Evolutionary conservation across 2,888 invertebrate genomes (phyloP), one percentile per base, ranked within the genome.

Genomic region (Macaria liturata): DNA sequence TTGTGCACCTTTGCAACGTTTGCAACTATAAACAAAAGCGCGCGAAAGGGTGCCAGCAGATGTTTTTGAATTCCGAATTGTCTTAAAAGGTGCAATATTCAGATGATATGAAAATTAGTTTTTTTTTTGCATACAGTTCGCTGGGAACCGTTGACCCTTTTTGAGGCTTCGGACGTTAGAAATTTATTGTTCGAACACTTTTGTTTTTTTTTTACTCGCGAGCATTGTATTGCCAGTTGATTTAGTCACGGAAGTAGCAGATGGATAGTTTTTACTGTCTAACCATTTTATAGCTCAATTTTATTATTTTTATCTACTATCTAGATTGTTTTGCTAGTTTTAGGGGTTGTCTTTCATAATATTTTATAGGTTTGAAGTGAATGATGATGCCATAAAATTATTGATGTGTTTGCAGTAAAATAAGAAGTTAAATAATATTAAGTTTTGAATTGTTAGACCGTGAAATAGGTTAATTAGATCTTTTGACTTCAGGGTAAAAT

Each of bases 81-180:
- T 91, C 88, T 90, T 90, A 87, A 83, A 86, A 86, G 84, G 88
- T 87, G 88, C 82, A 83, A 84, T 75, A 78, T 80, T 78, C 74
- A 75, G 67, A 78, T 76, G 71, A 62, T 80, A 84, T 88, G 85
- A 75, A 86, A 85, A 84, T 86, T 81, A 78, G 73, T 84, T 87
- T 89, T 88, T 85, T 85, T 89, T 88, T 85, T 85, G 75, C 70
- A 59, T 64, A 69, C 71, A 71, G 73, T 82, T 75, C 64, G 72
- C 66, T 86, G 91, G 83, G 90, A 90, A 90, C 61, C 61, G 75
- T 69, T 88, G 88, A 87, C 88, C 89, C 88, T 74, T 76, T 84
- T 81, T 60, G 48, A 51, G 37, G 43, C 47, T 72, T 80, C 78
- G 83, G 83, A 81, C 80, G 78, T 77, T 74, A 67, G 65, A 63